Evolutionary conservation across 2,797 vertebrate species (phyloP), one percentile per base, ranked within the genome.

Genomic region (Chloroceryle inda): DNA sequence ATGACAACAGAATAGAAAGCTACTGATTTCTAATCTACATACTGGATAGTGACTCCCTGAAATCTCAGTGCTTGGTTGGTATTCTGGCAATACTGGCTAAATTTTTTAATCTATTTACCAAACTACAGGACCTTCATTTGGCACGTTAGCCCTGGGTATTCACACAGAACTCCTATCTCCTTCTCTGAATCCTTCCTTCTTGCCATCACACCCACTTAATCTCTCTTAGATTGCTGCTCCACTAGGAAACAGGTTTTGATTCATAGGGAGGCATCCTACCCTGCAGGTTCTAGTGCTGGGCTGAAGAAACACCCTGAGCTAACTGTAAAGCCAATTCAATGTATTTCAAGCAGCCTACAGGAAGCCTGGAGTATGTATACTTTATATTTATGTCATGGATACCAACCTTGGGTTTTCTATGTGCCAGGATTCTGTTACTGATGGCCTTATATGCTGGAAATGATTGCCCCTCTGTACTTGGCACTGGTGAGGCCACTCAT

Each of bases 311-410:
- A 7, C 42, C 31, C 7, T 59, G 20, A 40, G 18, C 16, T 40
- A 49, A 3, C 8, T 16, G 13, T 33, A 44, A 82, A 83, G 5
- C 6, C 0, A 0, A 27, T 23, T n/a, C 9, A 22, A 5, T 5
- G 8, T 21, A 15, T n/a, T 24, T 44, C 49, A 26, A 18, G 3
- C 4, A 16, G 2, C 6, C 16, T 8, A 12, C 21, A 44, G 56
- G n/a, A 71, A 68, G 16, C 35, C 44, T 59, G 40, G n/a, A 56
- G 23, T 31, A 38, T 5, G 5, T 5, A 38, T 6, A 5, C 3
- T 37, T 56, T 23, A 21, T 45, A 23, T 73, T 11, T n/a, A 37
- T 40, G 23, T 42, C 33, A 35, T 31, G 61, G 3, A 47, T 5
- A 38, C 13, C 38, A 56, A 33, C 5, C 13, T 40, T 62, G 20